Base-by-base conservation (phyloP, 2,113 vertebrate species). In the Lonchura striata region DNA sequence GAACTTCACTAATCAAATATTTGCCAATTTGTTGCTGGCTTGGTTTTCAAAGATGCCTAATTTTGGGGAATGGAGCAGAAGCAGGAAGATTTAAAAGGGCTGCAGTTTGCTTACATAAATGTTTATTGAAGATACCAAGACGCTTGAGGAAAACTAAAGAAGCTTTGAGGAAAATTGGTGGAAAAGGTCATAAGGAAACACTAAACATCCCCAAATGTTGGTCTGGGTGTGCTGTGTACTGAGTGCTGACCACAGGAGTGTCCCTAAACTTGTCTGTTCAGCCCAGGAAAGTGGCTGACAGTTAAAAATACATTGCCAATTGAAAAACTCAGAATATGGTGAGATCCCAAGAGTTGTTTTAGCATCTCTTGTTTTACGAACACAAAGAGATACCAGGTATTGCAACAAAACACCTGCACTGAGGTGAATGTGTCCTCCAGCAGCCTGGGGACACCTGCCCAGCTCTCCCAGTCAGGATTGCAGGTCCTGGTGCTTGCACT, bases 1-100 rank as follows among this genome's bases (percentile, higher is more conserved):
- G 86, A 97, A 88, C 88, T 71, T n/a, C 52, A 4, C 66, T 90
- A n/a, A 88, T 69, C 82, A 94, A 90, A 93, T 92, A 65, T 77
- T 96, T 88, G n/a, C 50, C 65, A 57, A 33, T 93, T 95, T 69
- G 49, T 87, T 85, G 47, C 5, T 85, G 85, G 87, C 61, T 25
- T 91, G 41, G 10, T 93, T 93, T 91, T 92, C 63, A 82, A 86
- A 93, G 88, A 37, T 83, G 71, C 47, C 41, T 69, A 9, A 33
- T 96, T 93, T 74, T n/a, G 59, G 64, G 88, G 94, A 92, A 70
- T 41, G n/a, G 52, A 42, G n/a, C 47, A 93, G 64, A 47, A 87
- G 50, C 12, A 83, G 82, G 39, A 72, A 76, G n/a, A 49, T 74
- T 89, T 90, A 6, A 76, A 91, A 93, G 66, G 70, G 8, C 75